Conservation (phyloP, 2,113 vertebrate genomes). For the Periophthalmus modestus region DNA sequence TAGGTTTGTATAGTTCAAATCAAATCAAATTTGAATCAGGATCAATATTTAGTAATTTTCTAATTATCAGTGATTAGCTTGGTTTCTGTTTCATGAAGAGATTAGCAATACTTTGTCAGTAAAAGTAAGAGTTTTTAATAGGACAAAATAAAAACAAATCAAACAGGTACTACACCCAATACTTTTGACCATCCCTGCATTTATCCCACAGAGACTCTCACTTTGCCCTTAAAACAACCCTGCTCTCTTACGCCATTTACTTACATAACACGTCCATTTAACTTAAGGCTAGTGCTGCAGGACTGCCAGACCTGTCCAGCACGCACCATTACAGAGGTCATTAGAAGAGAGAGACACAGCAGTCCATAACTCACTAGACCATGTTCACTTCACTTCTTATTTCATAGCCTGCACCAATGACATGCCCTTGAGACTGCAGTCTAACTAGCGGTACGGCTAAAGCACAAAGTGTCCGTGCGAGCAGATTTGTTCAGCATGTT, state of each 20-base stretch:
- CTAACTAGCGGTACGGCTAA: background rate
- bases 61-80: too few species aligned
- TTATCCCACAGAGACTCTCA: conserved; percentile 24
- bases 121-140: too few species aligned
- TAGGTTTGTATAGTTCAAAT: too few species aligned
- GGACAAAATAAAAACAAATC: too few species aligned
- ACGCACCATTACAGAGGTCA: conserved; percentile 4
- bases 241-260: conserved; percentile 24
- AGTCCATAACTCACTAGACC: background rate
- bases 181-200: too few species aligned
- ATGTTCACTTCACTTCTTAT: conserved; percentile 4
- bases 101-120: too few species aligned
- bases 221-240: conserved; percentile 40
- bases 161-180: too few species aligned
- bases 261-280: conserved; percentile 45
- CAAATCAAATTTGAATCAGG: too few species aligned
- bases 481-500: background rate
- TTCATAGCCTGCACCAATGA: background rate
- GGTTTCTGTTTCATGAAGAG: too few species aligned
- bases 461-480: background rate
- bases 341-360: background rate
- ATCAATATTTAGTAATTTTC: too few species aligned
- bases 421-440: background rate
- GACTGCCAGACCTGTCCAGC: conserved; percentile 24
- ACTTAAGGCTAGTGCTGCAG: conserved; percentile 14